Evolutionary conservation across 2,888 invertebrate genomes (phyloP), one percentile per base, ranked within the genome.

Genomic region (Oxyscelio sp.): DNA sequence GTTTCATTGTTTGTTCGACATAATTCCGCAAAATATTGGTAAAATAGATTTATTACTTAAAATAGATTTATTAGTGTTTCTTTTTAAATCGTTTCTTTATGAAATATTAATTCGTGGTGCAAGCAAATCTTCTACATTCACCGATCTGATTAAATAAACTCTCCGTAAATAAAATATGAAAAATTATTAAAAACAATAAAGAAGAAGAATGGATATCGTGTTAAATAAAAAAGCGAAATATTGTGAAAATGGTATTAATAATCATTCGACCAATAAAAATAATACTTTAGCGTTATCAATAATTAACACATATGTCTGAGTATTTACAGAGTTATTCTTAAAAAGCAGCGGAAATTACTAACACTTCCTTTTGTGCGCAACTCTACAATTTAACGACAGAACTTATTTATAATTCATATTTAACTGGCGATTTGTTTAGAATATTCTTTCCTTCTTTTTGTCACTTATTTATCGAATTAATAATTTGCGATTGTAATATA

Each of bases 281-380:
- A 66, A 48, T 52, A 21, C 50, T 66, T 52, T 52, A 52, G 50
- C 15, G 21, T 66, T 52, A 38, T 52, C 3, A 4, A 66, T 63
- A 31, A 48, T 31, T 48, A 48, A 63, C 31, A 63, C 11, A 21
- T 3, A 17, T 13, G 48, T 63, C 48, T 48, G 45, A 48, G 31
- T 48, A 63, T 63, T 63, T 48, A 31, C 22, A 63, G 17, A 4
- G 8, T 13, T 24, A 21, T 15, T n/a, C 15, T n/a, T 24, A 43
- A 17, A 24, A 27, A 61, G 24, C 27, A 61, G 9, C 27, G 40
- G 2, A 40, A 6, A 27, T 27, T 27, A 27, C 27, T 27, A 27
- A 27, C 27, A 27, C 27, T 3, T 27, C 6, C 27, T 27, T 27
- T 27, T 27, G 6, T 27, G 27, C 6, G 27, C n/a, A n/a, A n/a